Conservation (phyloP, 1,140 invertebrate species). For the Heterodera carotae region DNA sequence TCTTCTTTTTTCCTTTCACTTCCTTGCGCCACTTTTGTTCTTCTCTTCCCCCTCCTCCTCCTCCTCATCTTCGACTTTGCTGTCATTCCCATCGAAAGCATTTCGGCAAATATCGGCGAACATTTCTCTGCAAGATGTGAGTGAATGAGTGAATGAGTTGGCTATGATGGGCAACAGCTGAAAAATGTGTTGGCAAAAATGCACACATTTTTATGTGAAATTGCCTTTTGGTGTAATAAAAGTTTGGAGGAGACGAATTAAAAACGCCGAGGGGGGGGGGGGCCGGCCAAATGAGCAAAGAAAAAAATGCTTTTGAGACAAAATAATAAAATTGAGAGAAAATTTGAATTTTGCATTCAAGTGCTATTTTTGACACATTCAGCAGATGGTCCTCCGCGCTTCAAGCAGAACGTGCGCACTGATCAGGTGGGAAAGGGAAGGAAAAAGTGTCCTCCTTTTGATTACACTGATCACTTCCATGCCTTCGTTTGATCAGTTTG, state of each 20-base stretch:
- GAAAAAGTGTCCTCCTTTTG: neutral
- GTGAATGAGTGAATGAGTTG: neutral
- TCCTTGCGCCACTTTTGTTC: too few species aligned
- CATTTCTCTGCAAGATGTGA: slow-evolving; percentile 5
- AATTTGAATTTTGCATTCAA: slow-evolving; percentile 25
- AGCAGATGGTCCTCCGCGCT: slow-evolving; percentile 46
- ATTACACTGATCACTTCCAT: neutral
- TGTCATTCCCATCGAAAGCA: neutral
- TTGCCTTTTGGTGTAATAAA: slow-evolving; percentile 15
- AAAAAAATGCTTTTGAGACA: neutral
- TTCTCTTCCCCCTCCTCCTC: neutral
- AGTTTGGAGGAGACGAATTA: neutral
- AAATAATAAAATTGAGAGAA: slow-evolving; percentile 18
- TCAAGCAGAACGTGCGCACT: slow-evolving; percentile 49
- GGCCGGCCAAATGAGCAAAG: neutral
- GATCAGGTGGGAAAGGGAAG: slow-evolving; percentile 36
- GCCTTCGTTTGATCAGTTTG: slow-evolving; percentile 24
- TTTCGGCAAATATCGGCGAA: neutral
- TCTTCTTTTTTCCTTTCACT: neutral
- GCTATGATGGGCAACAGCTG: neutral
- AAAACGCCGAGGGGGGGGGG: neutral
- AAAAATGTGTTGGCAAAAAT: neutral
- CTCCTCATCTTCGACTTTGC: neutral
- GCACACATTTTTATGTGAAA: slow-evolving; percentile 15
- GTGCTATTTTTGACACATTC: slow-evolving; percentile 11